Evolutionary conservation across 2,797 vertebrate species (phyloP).

Genomic region (Myotis findleyi): DNA sequence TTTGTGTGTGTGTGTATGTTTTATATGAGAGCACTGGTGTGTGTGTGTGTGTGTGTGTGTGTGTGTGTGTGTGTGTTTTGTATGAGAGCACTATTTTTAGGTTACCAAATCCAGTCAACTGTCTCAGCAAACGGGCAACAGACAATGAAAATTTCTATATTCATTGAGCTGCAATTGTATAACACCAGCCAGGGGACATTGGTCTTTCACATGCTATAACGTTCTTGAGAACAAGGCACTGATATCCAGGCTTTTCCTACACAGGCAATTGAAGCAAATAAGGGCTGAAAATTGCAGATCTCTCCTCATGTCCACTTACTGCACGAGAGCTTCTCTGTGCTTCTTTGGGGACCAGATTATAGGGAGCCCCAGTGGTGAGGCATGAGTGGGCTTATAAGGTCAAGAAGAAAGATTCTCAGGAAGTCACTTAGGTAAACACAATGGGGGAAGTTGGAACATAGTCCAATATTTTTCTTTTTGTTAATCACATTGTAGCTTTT

Average conservation of each 20-base stretch:
- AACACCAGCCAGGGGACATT: background rate
- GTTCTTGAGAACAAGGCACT: background rate
- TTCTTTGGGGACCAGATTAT: background rate
- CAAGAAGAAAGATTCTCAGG: background rate
- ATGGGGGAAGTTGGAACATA: too few species aligned
- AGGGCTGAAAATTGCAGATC: background rate
- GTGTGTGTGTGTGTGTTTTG: too few species aligned
- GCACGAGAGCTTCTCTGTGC: background rate
- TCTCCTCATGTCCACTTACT: background rate
- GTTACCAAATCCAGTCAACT: background rate
- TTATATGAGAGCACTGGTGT: too few species aligned
- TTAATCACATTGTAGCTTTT: background rate
- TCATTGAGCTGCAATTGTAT: background rate
- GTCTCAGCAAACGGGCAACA: background rate
- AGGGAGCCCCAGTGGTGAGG: background rate
- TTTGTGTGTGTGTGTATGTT: too few species aligned
- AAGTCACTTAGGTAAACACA: background rate
- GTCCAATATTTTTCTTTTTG: background rate
- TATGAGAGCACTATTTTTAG: background rate
- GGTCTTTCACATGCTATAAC: background rate
- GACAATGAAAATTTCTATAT: too few species aligned
- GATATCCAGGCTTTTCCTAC: background rate
- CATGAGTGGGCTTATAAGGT: background rate
- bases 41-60: too few species aligned
- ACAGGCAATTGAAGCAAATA: background rate